These are phyloP conservation scores for Aix galericulata DNA, from an alignment of 2,113 vertebrate genomes.

Conservation along the genomic window DNA sequence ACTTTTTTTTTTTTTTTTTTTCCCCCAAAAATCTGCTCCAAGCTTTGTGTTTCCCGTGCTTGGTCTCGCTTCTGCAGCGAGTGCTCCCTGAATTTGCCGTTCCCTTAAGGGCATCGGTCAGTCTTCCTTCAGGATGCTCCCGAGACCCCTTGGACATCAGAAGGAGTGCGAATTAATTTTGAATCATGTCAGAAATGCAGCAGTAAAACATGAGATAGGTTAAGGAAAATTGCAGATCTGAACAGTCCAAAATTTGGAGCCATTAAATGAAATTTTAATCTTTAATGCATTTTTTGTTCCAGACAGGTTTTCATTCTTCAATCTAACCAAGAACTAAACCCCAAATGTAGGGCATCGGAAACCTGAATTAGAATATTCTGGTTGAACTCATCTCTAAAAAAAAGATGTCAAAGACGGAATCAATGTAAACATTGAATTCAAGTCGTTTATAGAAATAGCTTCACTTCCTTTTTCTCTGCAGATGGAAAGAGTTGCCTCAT, in stretches of 20 bases:
- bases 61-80: accelerated
- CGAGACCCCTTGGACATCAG: neutral
- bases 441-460: neutral
- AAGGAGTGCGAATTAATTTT: neutral
- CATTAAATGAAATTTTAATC: neutral
- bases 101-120: neutral
- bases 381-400: neutral
- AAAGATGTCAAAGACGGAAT: neutral
- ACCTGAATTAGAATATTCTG: neutral
- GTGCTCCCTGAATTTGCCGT: neutral
- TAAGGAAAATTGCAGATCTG: neutral
- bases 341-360: neutral
- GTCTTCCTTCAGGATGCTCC: neutral
- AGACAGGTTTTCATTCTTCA: neutral
- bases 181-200: neutral
- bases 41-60: neutral
- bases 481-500: neutral
- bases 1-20: neutral
- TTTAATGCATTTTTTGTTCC: neutral
- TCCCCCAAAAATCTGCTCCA: neutral
- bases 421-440: neutral
- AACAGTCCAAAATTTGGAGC: neutral
- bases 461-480: neutral
- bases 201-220: neutral
- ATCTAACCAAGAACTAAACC: neutral